A percentile compares a stretch with the other conserved stretches of the same genome.
Evolutionary conservation across 2,113 vertebrate genomes (phyloP).

Genomic region (Nothoprocta pentlandii): DNA sequence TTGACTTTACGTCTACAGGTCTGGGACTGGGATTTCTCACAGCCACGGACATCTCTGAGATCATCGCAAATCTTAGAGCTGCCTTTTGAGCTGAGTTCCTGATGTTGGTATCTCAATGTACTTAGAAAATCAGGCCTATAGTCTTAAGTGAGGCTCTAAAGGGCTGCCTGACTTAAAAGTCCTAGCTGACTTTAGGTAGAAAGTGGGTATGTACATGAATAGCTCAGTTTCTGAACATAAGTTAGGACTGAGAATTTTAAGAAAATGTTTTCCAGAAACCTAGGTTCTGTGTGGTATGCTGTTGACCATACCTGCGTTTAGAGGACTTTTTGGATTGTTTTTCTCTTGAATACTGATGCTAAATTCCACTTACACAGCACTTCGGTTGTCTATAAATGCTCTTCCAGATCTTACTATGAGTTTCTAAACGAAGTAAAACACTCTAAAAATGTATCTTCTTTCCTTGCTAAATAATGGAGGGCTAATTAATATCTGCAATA

Average conservation of each 20-base stretch:
- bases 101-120: not conserved
- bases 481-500: not conserved
- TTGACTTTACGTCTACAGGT: not conserved
- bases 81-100: not conserved
- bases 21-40: not conserved
- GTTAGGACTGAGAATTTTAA: not conserved
- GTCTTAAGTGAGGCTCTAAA: not conserved
- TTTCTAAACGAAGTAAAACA: not conserved
- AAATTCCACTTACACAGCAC: not conserved
- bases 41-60: not conserved
- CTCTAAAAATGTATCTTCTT: not conserved
- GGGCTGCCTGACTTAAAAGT: not conserved
- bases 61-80: not conserved
- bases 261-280: not conserved
- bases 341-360: not conserved
- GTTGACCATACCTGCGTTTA: not conserved
- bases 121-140: not conserved
- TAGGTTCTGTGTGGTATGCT: fast-evolving
- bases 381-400: not conserved
- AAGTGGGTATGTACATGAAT: not conserved
- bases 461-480: not conserved
- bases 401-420: fast-evolving
- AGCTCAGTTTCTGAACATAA: fast-evolving
- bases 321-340: not conserved
- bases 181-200: not conserved